Conservation (phyloP, 2,113 vertebrate species). For the Microtus oregoni region DNA sequence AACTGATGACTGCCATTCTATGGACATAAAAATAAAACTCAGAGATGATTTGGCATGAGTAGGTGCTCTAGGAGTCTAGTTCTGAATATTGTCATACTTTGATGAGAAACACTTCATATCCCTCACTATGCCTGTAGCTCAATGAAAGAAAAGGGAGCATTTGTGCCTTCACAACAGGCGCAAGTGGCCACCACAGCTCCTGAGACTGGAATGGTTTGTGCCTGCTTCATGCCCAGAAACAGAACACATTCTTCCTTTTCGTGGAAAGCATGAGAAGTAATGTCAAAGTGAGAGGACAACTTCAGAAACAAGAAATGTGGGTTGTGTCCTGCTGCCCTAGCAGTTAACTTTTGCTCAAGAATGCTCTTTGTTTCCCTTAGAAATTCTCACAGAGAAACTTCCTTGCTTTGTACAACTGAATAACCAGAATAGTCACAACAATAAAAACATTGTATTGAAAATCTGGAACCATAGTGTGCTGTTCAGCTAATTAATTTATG, state of each 20-base stretch:
- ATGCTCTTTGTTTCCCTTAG: not conserved
- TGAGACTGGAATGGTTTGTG: not conserved
- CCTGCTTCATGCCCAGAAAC: not conserved
- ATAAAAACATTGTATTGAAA: not conserved
- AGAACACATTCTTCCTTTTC: constrained; percentile 48
- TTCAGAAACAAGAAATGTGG: not conserved
- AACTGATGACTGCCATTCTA: not conserved
- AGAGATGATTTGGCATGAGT: not conserved
- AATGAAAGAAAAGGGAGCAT: constrained; percentile 32
- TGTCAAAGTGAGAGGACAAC: constrained; percentile 10
- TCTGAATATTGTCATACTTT: not conserved
- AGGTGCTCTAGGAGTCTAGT: not conserved
- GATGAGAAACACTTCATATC: not conserved
- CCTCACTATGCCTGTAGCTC: not conserved
- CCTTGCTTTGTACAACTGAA: not conserved
- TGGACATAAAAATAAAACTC: not conserved
- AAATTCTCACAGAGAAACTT: not conserved
- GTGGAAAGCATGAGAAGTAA: not conserved
- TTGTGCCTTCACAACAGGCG: not conserved
- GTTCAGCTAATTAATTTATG: not conserved
- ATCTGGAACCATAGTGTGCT: not conserved
- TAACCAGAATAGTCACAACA: not conserved
- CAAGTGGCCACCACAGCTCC: not conserved
- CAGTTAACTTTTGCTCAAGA: not conserved
- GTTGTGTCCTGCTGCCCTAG: not conserved